Base-by-base conservation (phyloP, 2,113 vertebrate species). In the Microcebus griseorufus region DNA sequence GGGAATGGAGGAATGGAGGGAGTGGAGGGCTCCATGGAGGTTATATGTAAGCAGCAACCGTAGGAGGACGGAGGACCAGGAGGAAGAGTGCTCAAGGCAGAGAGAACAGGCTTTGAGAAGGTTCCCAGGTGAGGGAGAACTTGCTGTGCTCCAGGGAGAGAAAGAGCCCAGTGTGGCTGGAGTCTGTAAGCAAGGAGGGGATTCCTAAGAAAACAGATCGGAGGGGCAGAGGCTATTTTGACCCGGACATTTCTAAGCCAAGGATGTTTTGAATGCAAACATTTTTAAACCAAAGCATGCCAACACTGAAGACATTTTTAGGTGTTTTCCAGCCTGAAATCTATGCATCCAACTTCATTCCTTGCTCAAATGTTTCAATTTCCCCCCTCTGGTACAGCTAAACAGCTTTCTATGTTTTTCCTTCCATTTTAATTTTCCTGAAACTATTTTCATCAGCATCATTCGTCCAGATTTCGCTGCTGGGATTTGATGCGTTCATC, bases 231-330 rank as follows among this genome's bases (percentile, higher is more conserved):
- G 83, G 17, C 29, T 90, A 81, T 64, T 88, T 32, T 37, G 53
- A 90, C 72, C 88, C 34, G 78, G 48, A 79, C 60, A 18, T 65
- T 80, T 84, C 79, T 55, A 53, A 90, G 97, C 82, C 72, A 37
- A 60, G 83, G 83, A 87, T 87, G 82, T 96, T 97, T 97, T 93
- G 96, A 95, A 94, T 81, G 84, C 80, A 93, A 96, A 97, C 70
- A 95, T 94, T 96, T 58, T 92, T 27, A 81, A 81, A 92, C 55
- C 65, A 64, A 95, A 84, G 87, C 89, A 86, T 55, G 53, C 92
- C 72, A 18, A 32, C 62, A 4, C 70, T 42, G 34, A 72, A 79
- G 42, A 90, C 34, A 39, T 37, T 79, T 82, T 73, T 89, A 34
- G 37, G 69, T n/a, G 23, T 70, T 90, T 93, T 90, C 90, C 70